Percentiles rank a stretch among this genome's conserved stretches.
Evolutionary conservation across 2,888 invertebrate species (phyloP).

Genomic region (Cantharis nigra): DNA sequence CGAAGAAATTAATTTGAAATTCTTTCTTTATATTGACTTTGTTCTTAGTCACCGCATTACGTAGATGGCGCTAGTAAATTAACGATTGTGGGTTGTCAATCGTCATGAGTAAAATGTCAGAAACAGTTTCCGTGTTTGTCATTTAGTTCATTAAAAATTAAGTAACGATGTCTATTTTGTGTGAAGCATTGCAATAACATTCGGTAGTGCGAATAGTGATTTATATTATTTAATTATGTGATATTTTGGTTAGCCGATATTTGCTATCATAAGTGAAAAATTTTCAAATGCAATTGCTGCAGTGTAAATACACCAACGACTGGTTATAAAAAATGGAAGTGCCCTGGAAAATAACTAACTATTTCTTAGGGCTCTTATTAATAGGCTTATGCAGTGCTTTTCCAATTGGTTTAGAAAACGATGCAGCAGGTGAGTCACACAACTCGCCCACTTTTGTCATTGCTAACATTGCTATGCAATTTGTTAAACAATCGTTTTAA

Average conservation of each 20-base stretch:
- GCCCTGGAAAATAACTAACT: slow-evolving; percentile 49
- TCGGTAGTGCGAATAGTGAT: not conserved
- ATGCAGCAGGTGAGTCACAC: slow-evolving; percentile 54
- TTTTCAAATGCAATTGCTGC: slow-evolving; percentile 23
- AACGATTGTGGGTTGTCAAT: not conserved
- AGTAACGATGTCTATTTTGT: not conserved
- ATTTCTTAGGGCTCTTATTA: slow-evolving; percentile 48
- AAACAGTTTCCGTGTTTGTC: not conserved
- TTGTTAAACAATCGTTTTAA: slow-evolving; percentile 9
- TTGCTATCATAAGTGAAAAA: slow-evolving; percentile 9
- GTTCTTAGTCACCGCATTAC: not conserved
- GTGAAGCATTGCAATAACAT: not conserved
- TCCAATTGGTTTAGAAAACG: slow-evolving; percentile 52
- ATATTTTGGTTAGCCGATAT: slow-evolving; percentile 16
- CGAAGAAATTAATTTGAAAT: not conserved
- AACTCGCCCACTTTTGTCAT: slow-evolving; percentile 37
- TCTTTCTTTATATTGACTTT: not conserved
- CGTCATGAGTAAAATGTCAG: not conserved
- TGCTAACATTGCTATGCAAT: slow-evolving; percentile 40
- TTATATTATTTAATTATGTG: slow-evolving; percentile 20
- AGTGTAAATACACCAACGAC: slow-evolving; percentile 10
- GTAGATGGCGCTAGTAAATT: not conserved
- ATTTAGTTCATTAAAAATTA: slow-evolving; percentile 5
- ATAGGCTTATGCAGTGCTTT: slow-evolving; percentile 54
- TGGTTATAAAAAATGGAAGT: slow-evolving; percentile 38